Conservation (phyloP, 2,888 invertebrate species). For the Meloe dianella region DNA sequence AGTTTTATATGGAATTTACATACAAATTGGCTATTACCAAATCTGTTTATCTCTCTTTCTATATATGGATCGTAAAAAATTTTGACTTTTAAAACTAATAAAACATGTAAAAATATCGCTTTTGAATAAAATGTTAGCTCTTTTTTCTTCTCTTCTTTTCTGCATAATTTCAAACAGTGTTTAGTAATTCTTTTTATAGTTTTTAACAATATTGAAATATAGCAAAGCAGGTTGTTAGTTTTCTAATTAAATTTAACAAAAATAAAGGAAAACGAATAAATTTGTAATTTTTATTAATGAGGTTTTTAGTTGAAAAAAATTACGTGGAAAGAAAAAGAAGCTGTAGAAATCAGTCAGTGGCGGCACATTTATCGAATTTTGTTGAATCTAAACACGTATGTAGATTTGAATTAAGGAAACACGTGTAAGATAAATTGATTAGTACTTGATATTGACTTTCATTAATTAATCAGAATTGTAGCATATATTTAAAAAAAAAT, state of each 20-base stretch:
- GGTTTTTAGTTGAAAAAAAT: neutral
- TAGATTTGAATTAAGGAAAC: neutral
- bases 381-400: too few species aligned
- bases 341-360: neutral
- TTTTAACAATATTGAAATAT: neutral
- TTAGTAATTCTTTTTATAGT: neutral
- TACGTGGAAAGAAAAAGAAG: neutral
- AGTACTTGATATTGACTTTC: neutral
- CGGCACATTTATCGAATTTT: neutral
- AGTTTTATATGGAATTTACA: slow-evolving; percentile 32
- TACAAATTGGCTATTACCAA: slow-evolving; percentile 34
- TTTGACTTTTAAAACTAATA: slow-evolving; percentile 33
- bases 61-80: slow-evolving; percentile 22
- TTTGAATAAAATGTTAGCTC: slow-evolving; percentile 8
- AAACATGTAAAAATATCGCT: slow-evolving; percentile 26
- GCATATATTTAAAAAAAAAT: neutral
- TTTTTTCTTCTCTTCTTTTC: neutral
- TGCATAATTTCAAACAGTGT: neutral
- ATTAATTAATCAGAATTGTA: neutral
- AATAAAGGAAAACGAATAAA: neutral
- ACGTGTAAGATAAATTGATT: slow-evolving; percentile 4
- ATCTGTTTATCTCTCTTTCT: slow-evolving; percentile 25
- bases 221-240: neutral
- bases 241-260: neutral
- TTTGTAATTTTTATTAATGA: slow-evolving; percentile 1